A percentile compares a stretch with the other conserved stretches of the same genome.
phyloP scores from a whole-genome alignment of 2,797 vertebrate species.

The Coluber constrictor region DNA sequence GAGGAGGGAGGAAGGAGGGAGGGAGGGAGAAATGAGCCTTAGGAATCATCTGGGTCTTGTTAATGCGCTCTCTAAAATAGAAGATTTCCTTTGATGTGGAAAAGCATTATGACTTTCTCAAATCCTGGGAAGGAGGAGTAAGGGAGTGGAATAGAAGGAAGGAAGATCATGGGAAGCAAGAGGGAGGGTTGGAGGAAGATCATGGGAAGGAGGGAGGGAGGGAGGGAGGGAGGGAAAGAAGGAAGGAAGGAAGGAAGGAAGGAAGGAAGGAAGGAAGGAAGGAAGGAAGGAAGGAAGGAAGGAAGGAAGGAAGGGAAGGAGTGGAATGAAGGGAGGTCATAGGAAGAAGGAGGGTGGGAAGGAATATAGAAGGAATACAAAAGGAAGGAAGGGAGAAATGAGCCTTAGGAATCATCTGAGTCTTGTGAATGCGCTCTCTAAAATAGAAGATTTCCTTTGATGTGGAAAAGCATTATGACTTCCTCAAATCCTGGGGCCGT shows the following conservation, averaged over 20 bases:
- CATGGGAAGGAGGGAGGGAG: not conserved
- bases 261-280: too few relatives aligned
- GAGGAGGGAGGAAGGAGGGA: too few relatives aligned
- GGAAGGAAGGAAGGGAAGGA: too few relatives aligned
- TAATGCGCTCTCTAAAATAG: too few relatives aligned
- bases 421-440: not conserved
- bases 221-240: not conserved
- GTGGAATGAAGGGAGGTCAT: fast-evolving
- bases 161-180: not conserved
- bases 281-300: not conserved
- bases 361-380: not conserved
- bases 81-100: too few relatives aligned
- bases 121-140: too few relatives aligned
- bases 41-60: too few relatives aligned
- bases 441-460: not conserved
- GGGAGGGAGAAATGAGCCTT: too few relatives aligned
- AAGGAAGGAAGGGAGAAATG: not conserved
- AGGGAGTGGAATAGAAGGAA: not conserved
- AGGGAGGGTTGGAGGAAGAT: too few relatives aligned
- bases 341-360: not conserved
- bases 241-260: too few relatives aligned
- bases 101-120: too few relatives aligned
- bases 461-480: not conserved
- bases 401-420: not conserved
- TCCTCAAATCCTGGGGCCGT: not conserved